phyloP scores from a whole-genome alignment of 2,113 vertebrate genomes.

The Lichenostomus cassidix region DNA sequence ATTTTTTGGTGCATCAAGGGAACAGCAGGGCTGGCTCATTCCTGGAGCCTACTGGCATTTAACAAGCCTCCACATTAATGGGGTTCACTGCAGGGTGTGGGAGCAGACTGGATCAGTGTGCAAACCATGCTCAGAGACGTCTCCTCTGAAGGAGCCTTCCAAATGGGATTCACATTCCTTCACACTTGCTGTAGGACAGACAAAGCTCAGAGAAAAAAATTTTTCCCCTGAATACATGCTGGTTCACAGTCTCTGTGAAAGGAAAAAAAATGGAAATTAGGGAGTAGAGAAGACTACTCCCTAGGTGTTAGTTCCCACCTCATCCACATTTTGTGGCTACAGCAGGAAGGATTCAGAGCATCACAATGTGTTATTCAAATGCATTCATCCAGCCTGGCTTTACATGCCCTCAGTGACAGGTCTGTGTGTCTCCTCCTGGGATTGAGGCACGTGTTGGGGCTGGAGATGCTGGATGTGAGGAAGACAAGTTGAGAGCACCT shows the following conservation, averaged over 20 bases:
- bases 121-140: not conserved
- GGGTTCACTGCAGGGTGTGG: constrained; percentile 6
- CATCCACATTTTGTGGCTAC: not conserved
- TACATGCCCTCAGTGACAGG: not conserved
- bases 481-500: not conserved
- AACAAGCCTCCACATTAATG: constrained; percentile 32
- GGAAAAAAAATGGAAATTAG: not conserved
- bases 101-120: constrained; percentile 40
- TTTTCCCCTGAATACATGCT: not conserved
- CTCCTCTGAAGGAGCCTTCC: constrained; percentile 34
- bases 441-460: not conserved
- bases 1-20: constrained; percentile 38
- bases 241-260: not conserved
- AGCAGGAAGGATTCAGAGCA: not conserved
- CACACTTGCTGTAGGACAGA: constrained; percentile 12
- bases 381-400: not conserved
- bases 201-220: constrained; percentile 28
- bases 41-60: constrained; percentile 28
- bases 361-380: not conserved
- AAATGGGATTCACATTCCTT: constrained; percentile 59
- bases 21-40: constrained; percentile 41
- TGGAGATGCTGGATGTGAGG: not conserved
- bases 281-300: not conserved
- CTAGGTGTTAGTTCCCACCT: not conserved
- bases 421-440: not conserved